Evolutionary conservation across 2,888 invertebrate genomes (phyloP).

Genomic region (Drosophila sordidula): DNA sequence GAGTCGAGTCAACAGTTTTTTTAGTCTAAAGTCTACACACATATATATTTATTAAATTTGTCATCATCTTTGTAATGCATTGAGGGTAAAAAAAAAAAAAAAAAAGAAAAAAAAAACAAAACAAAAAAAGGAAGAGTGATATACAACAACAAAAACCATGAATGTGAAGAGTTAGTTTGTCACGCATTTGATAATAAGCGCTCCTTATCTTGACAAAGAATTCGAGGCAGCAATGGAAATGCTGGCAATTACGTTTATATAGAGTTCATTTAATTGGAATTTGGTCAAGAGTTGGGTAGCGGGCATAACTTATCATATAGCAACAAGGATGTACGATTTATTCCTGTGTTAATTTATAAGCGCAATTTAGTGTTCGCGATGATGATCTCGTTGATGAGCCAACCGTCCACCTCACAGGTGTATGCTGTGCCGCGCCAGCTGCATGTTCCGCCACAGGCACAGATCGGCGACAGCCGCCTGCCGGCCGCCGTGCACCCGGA

Average conservation of each 20-base stretch:
- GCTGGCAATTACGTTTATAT: neutral
- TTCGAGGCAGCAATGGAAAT: conserved; percentile 5
- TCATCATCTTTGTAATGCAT: conserved; percentile 42
- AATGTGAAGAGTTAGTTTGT: conserved; percentile 12
- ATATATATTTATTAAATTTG: conserved; percentile 19
- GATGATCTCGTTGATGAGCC: too few species aligned
- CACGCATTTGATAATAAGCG: conserved; percentile 12
- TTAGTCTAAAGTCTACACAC: conserved; percentile 19
- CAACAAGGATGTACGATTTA: conserved; percentile 15
- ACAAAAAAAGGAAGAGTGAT: neutral
- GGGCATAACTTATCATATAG: conserved; percentile 5
- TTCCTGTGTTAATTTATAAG: conserved; percentile 14
- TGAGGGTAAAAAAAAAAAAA: conserved; percentile 1
- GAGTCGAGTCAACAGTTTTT: conserved; percentile 50
- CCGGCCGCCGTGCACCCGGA: conserved; percentile 90
- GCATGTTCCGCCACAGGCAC: conserved; percentile 93
- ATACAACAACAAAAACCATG: neutral
- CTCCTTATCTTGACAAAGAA: neutral
- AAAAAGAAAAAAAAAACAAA: neutral
- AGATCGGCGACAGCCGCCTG: conserved; percentile 94
- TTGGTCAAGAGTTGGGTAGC: neutral
- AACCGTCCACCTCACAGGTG: conserved; percentile 69
- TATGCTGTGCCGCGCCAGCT: conserved; percentile 85
- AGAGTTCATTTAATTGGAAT: conserved; percentile 14
- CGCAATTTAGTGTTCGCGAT: conserved; percentile 17